Evolutionary conservation across 2,888 invertebrate genomes (phyloP).

Genomic region (Volucella zonaria): DNA sequence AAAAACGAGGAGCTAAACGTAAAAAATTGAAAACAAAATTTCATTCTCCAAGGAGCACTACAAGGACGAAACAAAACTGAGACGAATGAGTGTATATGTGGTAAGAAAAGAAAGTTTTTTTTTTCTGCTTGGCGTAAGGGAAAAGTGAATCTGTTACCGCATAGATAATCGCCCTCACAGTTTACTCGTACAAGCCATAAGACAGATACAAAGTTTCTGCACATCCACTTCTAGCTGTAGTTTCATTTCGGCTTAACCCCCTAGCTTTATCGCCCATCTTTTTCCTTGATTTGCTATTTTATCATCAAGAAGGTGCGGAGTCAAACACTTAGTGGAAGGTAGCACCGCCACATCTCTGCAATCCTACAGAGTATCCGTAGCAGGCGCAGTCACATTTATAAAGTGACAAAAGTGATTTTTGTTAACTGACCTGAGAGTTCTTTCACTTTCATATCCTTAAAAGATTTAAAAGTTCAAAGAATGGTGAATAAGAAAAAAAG

Average conservation of each 20-base stretch:
- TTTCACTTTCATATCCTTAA: not conserved
- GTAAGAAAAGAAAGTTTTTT: slow-evolving; percentile 10
- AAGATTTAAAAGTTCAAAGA: not conserved
- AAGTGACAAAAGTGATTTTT: not conserved
- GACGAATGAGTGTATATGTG: not conserved
- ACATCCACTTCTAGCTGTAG: too few relatives aligned
- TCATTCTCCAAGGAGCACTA: too few relatives aligned
- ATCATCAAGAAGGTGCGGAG: not conserved
- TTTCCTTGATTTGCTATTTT: slow-evolving; percentile 5
- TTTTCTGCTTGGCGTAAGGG: not conserved
- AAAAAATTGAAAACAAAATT: too few relatives aligned
- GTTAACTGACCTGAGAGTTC: not conserved
- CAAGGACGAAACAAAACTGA: too few relatives aligned
- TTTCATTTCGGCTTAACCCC: too few relatives aligned
- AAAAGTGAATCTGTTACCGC: slow-evolving; percentile 41
- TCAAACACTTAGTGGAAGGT: not conserved
- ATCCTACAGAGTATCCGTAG: not conserved
- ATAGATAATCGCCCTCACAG: slow-evolving; percentile 27
- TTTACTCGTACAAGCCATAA: slow-evolving; percentile 5
- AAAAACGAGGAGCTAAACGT: not conserved
- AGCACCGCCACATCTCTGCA: not conserved
- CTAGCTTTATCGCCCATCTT: not conserved
- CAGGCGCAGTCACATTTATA: not conserved
- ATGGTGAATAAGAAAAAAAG: not conserved
- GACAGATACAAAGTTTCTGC: slow-evolving; percentile 2